phyloP scores from a whole-genome alignment of 92 coral and sea anemone genomes.

The Blastomussa wellsi region DNA sequence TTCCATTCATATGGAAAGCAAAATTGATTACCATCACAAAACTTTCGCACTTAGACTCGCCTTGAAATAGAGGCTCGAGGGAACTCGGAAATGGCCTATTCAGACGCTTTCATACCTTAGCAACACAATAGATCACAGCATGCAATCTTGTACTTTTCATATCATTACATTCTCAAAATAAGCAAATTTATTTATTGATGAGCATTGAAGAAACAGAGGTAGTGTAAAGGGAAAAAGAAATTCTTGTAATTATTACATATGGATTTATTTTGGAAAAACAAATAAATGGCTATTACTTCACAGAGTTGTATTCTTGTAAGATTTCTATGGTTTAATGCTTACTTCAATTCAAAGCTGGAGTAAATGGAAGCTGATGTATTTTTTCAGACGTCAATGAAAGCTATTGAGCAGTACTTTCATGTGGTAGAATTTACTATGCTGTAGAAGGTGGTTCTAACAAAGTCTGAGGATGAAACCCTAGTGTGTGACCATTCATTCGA shows the following conservation, averaged over 20 bases:
- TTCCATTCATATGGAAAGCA: no score
- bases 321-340: not conserved
- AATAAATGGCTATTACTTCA: not conserved
- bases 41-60: no score
- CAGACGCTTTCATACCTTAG: no score
- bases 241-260: not conserved
- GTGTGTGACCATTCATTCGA: slow-evolving; percentile 2
- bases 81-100: no score
- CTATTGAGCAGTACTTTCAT: not conserved
- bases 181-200: not conserved
- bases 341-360: no score
- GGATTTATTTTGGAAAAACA: not conserved
- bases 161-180: not conserved
- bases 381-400: no score
- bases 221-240: not conserved
- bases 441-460: not conserved
- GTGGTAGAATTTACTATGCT: not conserved
- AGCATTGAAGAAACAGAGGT: not conserved
- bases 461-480: not conserved
- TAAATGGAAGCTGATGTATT: no score
- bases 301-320: not conserved
- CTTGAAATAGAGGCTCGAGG: no score
- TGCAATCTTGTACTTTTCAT: not conserved
- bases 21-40: no score
- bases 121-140: not conserved